Conservation (phyloP, 2,888 invertebrate species). For the Chloromyia formosa region DNA sequence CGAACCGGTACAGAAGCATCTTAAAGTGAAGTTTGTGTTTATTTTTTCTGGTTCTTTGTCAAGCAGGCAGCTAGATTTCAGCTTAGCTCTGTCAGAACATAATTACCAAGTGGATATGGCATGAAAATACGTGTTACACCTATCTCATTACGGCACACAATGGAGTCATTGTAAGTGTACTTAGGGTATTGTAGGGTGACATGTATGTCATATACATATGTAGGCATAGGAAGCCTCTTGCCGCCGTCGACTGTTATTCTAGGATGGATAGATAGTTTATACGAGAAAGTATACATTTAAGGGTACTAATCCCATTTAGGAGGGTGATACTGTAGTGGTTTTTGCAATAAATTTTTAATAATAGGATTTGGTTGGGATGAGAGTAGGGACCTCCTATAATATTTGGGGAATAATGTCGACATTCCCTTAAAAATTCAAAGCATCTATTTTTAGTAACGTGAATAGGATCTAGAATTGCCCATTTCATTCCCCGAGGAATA, state of each 20-base stretch:
- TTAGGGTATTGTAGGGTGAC: constrained; percentile 28
- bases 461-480: no score
- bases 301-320: no score
- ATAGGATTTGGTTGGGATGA: no score
- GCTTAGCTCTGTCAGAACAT: constrained; percentile 25
- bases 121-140: constrained; percentile 41
- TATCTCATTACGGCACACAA: constrained; percentile 43
- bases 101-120: constrained; percentile 43
- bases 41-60: not conserved
- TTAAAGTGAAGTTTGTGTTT: not conserved
- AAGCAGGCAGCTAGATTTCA: constrained; percentile 1
- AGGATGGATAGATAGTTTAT: not conserved
- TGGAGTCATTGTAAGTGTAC: constrained; percentile 31
- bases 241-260: not conserved
- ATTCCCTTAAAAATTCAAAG: no score
- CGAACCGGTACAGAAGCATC: not conserved
- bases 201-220: constrained; percentile 14
- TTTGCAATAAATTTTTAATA: no score
- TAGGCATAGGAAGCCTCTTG: not conserved
- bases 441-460: no score
- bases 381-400: no score
- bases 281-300: not conserved
- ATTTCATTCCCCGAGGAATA: no score
- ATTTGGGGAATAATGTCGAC: no score
- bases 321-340: no score